Evolutionary conservation across 1,140 invertebrate genomes (phyloP), one percentile per base, ranked within the genome.

Genomic region (Orchesella cincta): DNA sequence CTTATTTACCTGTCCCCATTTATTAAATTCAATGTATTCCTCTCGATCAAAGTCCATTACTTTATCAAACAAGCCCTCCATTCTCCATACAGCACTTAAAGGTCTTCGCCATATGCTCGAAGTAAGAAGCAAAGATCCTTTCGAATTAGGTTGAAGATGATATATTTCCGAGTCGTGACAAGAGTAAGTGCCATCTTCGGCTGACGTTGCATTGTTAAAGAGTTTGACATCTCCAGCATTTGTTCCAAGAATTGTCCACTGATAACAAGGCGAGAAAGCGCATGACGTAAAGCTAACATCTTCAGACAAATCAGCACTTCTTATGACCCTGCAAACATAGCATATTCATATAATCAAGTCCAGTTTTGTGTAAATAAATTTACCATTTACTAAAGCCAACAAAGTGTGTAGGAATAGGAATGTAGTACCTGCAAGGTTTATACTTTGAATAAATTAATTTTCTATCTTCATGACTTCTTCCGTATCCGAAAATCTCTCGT

Each of bases 11-110:
- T 96, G 93, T 0, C 87, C 86, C 64, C 91, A 84, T 85, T 98
- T 97, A 82, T 93, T 93, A 86, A 98, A 98, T 84, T 98, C 95
- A 5, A 95, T 92, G 84, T 95, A 93, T 81, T 94, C 91, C 80
- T 97, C 95, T 62, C 94, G 91, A 81, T 93, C 89, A 79, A 96
- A 90, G 36, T 79, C 76, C 36, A 78, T 72, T 23, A 82, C 46
- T 73, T 78, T 80, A 67, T 83, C 72, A 76, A 81, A 78, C 70
- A 82, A 62, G 76, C 78, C 74, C 85, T 85, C 85, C 82, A 96
- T 90, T 67, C 89, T 90, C 96, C 96, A 98, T 0, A 98, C 85
- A 20, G 92, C 91, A 1, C 94, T 96, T 51, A 93, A 87, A 1
- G 94, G 94, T 29, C 88, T 85, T 81, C 94, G 90, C 89, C 94